A percentile compares a stretch with the other conserved stretches of the same genome.
Conservation (phyloP, 2,888 invertebrate species). For the Eledone cirrhosa region DNA sequence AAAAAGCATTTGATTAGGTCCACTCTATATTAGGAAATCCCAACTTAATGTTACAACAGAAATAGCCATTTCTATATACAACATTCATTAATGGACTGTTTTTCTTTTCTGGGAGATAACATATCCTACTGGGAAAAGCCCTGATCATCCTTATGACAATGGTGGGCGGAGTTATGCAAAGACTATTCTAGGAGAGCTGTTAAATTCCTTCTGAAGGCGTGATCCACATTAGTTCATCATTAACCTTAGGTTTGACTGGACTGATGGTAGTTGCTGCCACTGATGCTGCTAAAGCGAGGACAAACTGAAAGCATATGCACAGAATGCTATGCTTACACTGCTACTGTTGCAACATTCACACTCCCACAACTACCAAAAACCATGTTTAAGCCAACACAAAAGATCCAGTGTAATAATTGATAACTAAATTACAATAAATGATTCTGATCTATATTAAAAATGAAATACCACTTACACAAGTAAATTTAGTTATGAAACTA, state of each 20-base stretch:
- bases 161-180: constrained; percentile 24
- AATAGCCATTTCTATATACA: constrained; percentile 34
- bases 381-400: too few species aligned
- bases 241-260: constrained; percentile 27
- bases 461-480: too few species aligned
- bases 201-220: constrained; percentile 29
- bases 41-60: constrained; percentile 29
- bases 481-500: too few species aligned
- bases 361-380: too few species aligned
- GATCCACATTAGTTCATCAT: constrained; percentile 29
- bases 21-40: constrained; percentile 26
- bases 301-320: too few species aligned
- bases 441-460: too few species aligned
- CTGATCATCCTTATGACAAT: constrained; percentile 27
- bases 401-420: too few species aligned
- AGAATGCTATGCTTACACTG: neutral
- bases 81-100: constrained; percentile 35
- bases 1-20: constrained; percentile 27
- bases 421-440: too few species aligned
- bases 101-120: constrained; percentile 33
- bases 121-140: constrained; percentile 31
- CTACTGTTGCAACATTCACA: neutral
- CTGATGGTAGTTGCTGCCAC: constrained; percentile 21
- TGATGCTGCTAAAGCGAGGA: constrained; percentile 11
- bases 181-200: constrained; percentile 24